Evolutionary conservation across 1,140 invertebrate species (phyloP), one percentile per base, ranked within the genome.

Genomic region (Papilio dardanus): DNA sequence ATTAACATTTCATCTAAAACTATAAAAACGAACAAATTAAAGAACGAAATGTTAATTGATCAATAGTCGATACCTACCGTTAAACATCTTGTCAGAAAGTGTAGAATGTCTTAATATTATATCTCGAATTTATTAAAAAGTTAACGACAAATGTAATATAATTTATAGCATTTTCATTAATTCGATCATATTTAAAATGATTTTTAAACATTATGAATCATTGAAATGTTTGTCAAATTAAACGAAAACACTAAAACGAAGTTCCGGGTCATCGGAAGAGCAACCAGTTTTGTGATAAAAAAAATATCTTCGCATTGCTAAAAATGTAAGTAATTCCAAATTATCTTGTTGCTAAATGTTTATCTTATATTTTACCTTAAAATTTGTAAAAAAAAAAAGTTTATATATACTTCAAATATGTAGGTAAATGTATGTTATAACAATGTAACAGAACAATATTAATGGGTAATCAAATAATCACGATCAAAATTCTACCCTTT

Each of bases 261-360:
- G 67, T 69, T 69, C 67, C 67, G 35, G 35, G 67, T 69, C 67
- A 69, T 69, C 67, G 31, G 37, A 40, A 69, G 33, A 69, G 19
- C 54, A 69, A 69, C 67, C 67, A 69, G 67, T 69, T 37, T 35
- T 24, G 35, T 14, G 54, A 69, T 40, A 69, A 69, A 69, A 69
- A 69, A 69, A 69, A 69, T 69, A 37, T 69, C n/a, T 42, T 69
- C 21, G 33, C 5, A 37, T 19, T 21, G 1, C 67, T 24, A 69
- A 69, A 37, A 69, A 12, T 21, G 8, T 40, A 40, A 69, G 35
- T 40, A 69, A 68, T 37, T 37, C 14, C 2, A 62, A 62, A 62
- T 62, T 12, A 28, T 58, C 12, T 12, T 5, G 8, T 28, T 30
- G 12, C 54, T 62, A 14, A 62, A 8, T 62, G 5, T 6, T 1